Evolutionary conservation across 2,888 invertebrate genomes (phyloP).

Genomic region (Callosobruchus maculatus): DNA sequence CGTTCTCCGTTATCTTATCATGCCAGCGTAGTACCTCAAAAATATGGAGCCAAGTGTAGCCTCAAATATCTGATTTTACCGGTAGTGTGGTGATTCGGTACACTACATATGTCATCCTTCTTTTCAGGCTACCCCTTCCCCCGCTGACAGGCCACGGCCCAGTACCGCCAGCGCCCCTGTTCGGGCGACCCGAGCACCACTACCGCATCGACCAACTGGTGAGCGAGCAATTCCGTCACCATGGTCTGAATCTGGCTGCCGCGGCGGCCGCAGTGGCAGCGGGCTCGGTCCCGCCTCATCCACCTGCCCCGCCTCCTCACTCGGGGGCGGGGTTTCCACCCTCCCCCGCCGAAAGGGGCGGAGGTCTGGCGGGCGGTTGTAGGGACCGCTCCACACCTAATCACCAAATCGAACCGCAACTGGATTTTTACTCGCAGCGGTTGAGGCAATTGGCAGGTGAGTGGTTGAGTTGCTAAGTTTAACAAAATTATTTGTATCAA

Average conservation of each 20-base stretch:
- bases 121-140: slow-evolving; percentile 62
- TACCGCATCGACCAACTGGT: slow-evolving; percentile 81
- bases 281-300: slow-evolving; percentile 60
- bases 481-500: too few relatives aligned
- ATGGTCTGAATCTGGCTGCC: slow-evolving; percentile 72
- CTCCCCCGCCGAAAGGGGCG: slow-evolving; percentile 58
- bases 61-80: too few relatives aligned
- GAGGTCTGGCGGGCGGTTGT: slow-evolving; percentile 52
- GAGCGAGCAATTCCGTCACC: slow-evolving; percentile 77
- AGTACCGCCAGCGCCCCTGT: slow-evolving; percentile 69
- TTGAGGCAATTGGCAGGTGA: slow-evolving; percentile 92
- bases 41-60: too few relatives aligned
- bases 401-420: slow-evolving; percentile 78
- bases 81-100: too few relatives aligned
- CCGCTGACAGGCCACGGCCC: slow-evolving; percentile 62
- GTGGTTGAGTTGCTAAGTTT: too few relatives aligned
- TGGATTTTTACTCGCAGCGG: slow-evolving; percentile 99
- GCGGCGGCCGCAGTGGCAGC: slow-evolving; percentile 68
- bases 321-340: slow-evolving; percentile 58
- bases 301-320: slow-evolving; percentile 28
- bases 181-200: slow-evolving; percentile 76
- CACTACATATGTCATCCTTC: too few relatives aligned
- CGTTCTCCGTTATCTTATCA: too few relatives aligned
- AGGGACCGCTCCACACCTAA: slow-evolving; percentile 53
- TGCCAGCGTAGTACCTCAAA: too few relatives aligned